Evolutionary conservation across 2,797 vertebrate genomes (phyloP).

Genomic region (Periparus ater): DNA sequence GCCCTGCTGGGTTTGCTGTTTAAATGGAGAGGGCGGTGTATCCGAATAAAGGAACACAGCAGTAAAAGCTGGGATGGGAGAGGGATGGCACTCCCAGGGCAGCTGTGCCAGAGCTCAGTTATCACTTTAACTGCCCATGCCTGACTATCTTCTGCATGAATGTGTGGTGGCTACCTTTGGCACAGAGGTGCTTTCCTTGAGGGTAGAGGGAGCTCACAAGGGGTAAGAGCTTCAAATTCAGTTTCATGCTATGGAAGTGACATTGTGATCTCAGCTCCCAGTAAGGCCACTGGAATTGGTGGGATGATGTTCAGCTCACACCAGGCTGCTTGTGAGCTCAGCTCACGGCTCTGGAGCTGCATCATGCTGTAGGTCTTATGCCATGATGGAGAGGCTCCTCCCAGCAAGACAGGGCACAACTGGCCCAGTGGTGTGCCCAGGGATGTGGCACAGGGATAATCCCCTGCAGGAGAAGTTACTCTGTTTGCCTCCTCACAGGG

Average conservation of each 20-base stretch:
- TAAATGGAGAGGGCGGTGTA: not conserved
- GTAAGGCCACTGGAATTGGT: not conserved
- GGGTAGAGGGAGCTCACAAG: not conserved
- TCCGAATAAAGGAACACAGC: not conserved
- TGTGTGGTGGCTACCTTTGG: not conserved
- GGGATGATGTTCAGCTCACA: not conserved
- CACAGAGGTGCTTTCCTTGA: not conserved
- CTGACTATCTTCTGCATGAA: not conserved
- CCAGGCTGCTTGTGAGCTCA: not conserved
- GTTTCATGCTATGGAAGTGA: not conserved
- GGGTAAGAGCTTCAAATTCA: not conserved
- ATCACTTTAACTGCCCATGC: not conserved
- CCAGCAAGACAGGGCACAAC: not conserved
- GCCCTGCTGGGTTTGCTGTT: not conserved
- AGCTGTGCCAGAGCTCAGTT: not conserved
- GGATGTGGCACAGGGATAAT: not conserved
- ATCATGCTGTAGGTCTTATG: fast-evolving
- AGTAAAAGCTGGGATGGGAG: not conserved
- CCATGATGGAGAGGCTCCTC: fast-evolving
- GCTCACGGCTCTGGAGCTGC: not conserved
- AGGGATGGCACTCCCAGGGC: not conserved
- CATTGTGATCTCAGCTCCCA: not conserved
- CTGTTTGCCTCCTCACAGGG: fast-evolving
- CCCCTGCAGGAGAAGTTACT: not conserved
- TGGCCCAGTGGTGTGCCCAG: fast-evolving